Percentiles rank a stretch among this genome's conserved stretches.
phyloP scores from a whole-genome alignment of 2,888 invertebrate genomes.

The Salticus scenicus region DNA sequence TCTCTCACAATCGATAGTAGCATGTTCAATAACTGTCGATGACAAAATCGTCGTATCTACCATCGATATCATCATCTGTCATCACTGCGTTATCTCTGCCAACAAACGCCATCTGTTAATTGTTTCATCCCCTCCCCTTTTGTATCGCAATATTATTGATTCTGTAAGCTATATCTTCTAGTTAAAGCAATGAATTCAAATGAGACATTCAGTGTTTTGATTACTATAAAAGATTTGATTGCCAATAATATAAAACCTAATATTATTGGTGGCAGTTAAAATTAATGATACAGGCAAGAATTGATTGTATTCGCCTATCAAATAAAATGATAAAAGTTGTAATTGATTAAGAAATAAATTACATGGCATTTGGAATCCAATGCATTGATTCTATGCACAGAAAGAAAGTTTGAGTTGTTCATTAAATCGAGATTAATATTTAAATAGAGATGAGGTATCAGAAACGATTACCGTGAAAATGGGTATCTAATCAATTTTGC shows the following conservation, averaged over 20 bases:
- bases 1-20: conserved; percentile 35
- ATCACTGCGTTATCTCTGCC: conserved; percentile 42
- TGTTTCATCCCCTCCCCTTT: background rate
- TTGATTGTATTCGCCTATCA: background rate
- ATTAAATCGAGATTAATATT: background rate
- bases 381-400: background rate
- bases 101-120: conserved; percentile 1
- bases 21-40: conserved; percentile 52
- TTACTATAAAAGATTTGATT: conserved; percentile 10
- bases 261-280: conserved; percentile 60
- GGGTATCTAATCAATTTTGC: no score
- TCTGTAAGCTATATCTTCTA: conserved; percentile 1
- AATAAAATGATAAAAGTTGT: background rate
- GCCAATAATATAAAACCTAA: background rate
- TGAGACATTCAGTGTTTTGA: conserved; percentile 47
- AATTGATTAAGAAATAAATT: conserved; percentile 6
- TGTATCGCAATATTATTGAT: conserved; percentile 42
- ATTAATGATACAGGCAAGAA: conserved; percentile 37
- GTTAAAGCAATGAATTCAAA: conserved; percentile 11
- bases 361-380: background rate
- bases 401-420: background rate
- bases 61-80: conserved; percentile 65
- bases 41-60: conserved; percentile 60
- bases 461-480: no score
- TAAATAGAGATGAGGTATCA: no score